Percentiles rank a stretch among this genome's conserved stretches.
phyloP scores from a whole-genome alignment of 2,888 invertebrate species.

The Cheilosia urbana region DNA sequence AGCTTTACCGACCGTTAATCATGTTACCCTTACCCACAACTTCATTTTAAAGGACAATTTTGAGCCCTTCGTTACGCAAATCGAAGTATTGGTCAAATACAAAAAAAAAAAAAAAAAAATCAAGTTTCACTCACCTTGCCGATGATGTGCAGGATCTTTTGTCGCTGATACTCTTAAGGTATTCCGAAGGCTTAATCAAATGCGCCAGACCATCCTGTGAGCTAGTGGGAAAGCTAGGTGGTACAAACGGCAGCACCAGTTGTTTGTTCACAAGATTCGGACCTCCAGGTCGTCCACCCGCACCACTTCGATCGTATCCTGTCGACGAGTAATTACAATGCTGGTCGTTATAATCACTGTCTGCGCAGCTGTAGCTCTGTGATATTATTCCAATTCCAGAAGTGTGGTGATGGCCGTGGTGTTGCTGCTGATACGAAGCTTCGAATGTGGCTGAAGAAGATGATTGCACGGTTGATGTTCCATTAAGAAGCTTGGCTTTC shows the following conservation, averaged over 20 bases:
- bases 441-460: conserved; percentile 71
- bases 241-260: conserved; percentile 94
- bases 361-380: conserved; percentile 80
- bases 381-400: conserved; percentile 76
- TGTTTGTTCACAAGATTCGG: conserved; percentile 93
- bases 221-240: conserved; percentile 92
- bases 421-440: conserved; percentile 72
- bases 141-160: conserved; percentile 85
- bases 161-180: conserved; percentile 92
- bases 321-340: conserved; percentile 80
- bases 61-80: too few species aligned
- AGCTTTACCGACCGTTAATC: too few species aligned
- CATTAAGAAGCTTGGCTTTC: conserved; percentile 84
- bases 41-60: too few species aligned
- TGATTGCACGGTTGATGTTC: conserved; percentile 78
- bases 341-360: conserved; percentile 82
- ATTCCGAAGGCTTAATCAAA: conserved; percentile 96
- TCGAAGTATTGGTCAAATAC: not conserved
- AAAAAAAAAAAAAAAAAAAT: conserved; percentile 1
- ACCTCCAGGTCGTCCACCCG: conserved; percentile 80
- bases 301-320: conserved; percentile 76
- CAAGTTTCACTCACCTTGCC: conserved; percentile 82
- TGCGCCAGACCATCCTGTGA: conserved; percentile 90
- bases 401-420: conserved; percentile 71
- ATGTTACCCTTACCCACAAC: too few species aligned